phyloP scores from a whole-genome alignment of 1,140 invertebrate genomes.

The Cryptotermes secundus region DNA sequence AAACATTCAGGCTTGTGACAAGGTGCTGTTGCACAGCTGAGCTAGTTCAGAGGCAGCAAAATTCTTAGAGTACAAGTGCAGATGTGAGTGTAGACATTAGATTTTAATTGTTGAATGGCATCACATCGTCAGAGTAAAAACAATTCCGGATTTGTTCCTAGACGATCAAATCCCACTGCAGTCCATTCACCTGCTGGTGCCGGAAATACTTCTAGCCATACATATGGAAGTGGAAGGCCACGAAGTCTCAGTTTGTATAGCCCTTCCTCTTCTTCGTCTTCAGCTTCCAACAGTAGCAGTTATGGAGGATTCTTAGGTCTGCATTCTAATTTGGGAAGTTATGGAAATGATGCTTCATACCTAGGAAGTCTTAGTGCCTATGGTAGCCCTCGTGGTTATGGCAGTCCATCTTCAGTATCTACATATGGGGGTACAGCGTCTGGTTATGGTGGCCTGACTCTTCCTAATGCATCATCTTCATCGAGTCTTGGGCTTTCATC shows the following conservation, averaged over 20 bases:
- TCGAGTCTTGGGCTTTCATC: constrained; percentile 48
- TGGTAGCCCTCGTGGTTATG: not conserved
- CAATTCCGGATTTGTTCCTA: not conserved
- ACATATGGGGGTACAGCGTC: constrained; percentile 64
- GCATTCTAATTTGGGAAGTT: not conserved
- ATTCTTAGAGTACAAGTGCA: not conserved
- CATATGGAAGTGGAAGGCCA: constrained; percentile 8
- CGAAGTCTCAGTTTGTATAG: constrained; percentile 34
- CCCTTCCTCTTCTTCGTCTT: constrained; percentile 14
- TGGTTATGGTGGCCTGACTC: constrained; percentile 60
- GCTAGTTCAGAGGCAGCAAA: not conserved
- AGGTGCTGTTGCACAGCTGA: not conserved
- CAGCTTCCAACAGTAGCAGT: not conserved
- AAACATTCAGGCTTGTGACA: not conserved
- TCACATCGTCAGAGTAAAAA: constrained; percentile 10
- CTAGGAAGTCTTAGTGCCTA: not conserved
- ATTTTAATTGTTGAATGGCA: not conserved
- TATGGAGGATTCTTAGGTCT: constrained; percentile 1
- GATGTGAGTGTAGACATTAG: not conserved
- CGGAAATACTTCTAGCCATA: not conserved
- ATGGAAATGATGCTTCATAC: not conserved
- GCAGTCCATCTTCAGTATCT: constrained; percentile 37
- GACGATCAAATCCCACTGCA: constrained; percentile 16
- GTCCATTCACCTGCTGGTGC: constrained; percentile 19
- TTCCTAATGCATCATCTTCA: constrained; percentile 42